Evolutionary conservation across 2,888 invertebrate species (phyloP).

Genomic region (Ophion ellenae): DNA sequence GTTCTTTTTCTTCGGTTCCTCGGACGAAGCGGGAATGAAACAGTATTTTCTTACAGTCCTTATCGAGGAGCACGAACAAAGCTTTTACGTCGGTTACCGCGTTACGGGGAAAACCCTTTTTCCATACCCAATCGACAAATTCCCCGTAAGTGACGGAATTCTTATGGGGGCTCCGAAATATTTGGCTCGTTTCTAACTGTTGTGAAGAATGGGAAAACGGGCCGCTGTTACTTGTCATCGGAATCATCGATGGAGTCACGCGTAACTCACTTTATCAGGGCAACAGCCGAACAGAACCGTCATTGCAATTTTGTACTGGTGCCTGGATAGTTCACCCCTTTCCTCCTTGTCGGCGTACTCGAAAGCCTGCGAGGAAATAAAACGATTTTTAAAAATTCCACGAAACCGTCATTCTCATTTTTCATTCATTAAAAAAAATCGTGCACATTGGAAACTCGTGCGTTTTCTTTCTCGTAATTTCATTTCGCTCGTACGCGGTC

Average conservation of each 20-base stretch:
- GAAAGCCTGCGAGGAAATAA: slow-evolving; percentile 66
- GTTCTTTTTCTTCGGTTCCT: neutral
- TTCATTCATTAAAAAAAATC: neutral
- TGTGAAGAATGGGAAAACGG: neutral
- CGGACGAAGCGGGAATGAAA: slow-evolving; percentile 18
- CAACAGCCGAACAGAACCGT: slow-evolving; percentile 69
- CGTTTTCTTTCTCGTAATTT: neutral
- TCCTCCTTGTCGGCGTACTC: slow-evolving; percentile 65
- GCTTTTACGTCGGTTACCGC: slow-evolving; percentile 35
- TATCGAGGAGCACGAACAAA: slow-evolving; percentile 52
- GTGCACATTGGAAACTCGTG: neutral
- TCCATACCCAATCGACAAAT: slow-evolving; percentile 34
- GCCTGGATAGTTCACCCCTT: slow-evolving; percentile 64
- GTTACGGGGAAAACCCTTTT: slow-evolving; percentile 24
- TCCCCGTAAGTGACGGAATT: slow-evolving; percentile 33
- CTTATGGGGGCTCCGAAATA: slow-evolving; percentile 28
- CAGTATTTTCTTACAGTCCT: slow-evolving; percentile 50
- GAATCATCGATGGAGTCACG: neutral
- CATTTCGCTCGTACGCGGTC: neutral
- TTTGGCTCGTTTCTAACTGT: slow-evolving; percentile 44
- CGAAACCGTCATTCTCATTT: neutral
- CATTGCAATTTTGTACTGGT: slow-evolving; percentile 71
- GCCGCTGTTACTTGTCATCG: neutral
- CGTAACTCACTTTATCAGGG: slow-evolving; percentile 67
- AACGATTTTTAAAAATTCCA: neutral